Evolutionary conservation across 2,888 invertebrate genomes (phyloP), one percentile per base, ranked within the genome.

Genomic region (Spilosoma lubricipeda): DNA sequence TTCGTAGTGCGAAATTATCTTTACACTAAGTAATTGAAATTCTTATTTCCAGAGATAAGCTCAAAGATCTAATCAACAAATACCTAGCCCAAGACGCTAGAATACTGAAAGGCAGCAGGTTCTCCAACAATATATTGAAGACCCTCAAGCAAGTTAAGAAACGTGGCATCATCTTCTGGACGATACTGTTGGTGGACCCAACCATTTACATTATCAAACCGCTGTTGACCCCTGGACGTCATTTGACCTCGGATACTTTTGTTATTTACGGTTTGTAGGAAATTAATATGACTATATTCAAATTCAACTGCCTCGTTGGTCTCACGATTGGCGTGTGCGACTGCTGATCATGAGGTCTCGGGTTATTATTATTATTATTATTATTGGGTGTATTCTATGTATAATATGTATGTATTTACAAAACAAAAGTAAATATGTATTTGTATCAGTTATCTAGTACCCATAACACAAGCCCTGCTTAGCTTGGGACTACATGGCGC

Each of bases 201-300:
- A 5, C 27, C 30, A 15, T 63, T 18, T 63, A 63, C 30, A 63
- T 63, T 18, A 39, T 42, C 0, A 82, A 84, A 64, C 88, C 92
- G 0, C 71, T 90, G 0, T 33, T 92, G 0, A 75, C 79, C 0
- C 89, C 90, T 20, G 93, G 92, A n/a, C 81, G 89, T 42, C 91
- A 91, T 79, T 80, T 91, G 3, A 80, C 85, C 70, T 88, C 90
- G 42, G 91, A 91, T 30, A 48, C 76, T 0, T 87, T 78, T 63
- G 72, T 89, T 48, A 70, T 90, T 15, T 89, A 86, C 52, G 91
- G 91, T 45, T 69, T n/a, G n/a, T n/a, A n/a, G n/a, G n/a, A n/a
- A n/a, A n/a, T n/a, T n/a, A n/a, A n/a, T n/a, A n/a, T n/a, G n/a
- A n/a, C n/a, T n/a, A n/a, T n/a, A n/a, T n/a, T n/a, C n/a, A n/a